Evolutionary conservation across 2,797 vertebrate genomes (phyloP).

Genomic region (Rhabdomys pumilio): DNA sequence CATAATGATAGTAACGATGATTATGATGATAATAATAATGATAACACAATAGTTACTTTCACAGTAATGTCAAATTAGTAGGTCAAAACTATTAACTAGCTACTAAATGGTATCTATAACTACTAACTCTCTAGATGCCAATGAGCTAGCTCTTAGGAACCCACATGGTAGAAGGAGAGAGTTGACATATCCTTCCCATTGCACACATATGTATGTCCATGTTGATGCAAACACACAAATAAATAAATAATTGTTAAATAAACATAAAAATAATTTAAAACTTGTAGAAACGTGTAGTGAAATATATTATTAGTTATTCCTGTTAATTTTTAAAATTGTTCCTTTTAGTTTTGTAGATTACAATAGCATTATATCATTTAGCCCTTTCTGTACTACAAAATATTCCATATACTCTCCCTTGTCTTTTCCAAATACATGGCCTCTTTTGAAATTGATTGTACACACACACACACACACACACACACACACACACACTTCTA

Average conservation of each 20-base stretch:
- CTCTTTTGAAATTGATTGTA: not conserved
- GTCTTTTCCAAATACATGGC: not conserved
- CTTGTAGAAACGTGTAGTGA: not conserved
- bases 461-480: not conserved
- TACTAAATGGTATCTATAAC: not conserved
- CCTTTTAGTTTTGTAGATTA: not conserved
- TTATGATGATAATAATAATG: not conserved
- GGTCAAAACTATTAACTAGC: not conserved
- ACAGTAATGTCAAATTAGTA: conserved; percentile 7
- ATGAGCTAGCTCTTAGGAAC: not conserved
- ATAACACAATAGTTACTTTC: not conserved
- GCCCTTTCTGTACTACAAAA: too few species aligned
- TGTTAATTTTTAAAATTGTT: not conserved
- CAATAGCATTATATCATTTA: not conserved
- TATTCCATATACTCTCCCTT: not conserved
- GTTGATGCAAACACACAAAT: not conserved
- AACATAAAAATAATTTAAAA: not conserved
- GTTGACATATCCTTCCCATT: not conserved
- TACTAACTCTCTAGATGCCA: not conserved
- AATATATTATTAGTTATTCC: not conserved
- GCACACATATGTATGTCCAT: not conserved
- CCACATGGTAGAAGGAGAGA: not conserved
- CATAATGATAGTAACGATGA: not conserved
- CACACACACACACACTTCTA: not conserved
- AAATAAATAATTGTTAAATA: not conserved